A percentile compares a stretch with the other conserved stretches of the same genome.
Conservation (phyloP, 2,888 invertebrate species). For the Phorcus lineatus region DNA sequence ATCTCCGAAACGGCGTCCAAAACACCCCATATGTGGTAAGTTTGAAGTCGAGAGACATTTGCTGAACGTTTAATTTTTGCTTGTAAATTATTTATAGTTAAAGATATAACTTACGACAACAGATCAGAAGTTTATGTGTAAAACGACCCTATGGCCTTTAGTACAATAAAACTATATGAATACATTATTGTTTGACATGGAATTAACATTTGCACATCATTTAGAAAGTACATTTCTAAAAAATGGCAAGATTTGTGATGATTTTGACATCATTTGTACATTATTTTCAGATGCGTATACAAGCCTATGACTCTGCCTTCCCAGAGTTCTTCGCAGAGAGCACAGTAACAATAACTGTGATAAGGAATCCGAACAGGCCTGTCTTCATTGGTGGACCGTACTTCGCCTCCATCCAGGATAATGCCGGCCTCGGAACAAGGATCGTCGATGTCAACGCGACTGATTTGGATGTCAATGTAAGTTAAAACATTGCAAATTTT, state of each 20-base stretch:
- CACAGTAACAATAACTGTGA: constrained; percentile 54
- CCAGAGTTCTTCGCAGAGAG: constrained; percentile 54
- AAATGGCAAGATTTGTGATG: too few species aligned
- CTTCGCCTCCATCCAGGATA: constrained; percentile 23
- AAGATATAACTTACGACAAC: background rate
- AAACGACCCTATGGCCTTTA: too few species aligned
- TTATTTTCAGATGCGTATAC: constrained; percentile 53
- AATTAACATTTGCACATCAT: too few species aligned
- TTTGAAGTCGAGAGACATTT: background rate
- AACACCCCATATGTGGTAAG: constrained; percentile 59
- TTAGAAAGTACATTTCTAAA: too few species aligned
- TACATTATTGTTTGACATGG: too few species aligned
- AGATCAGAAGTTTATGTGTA: too few species aligned
- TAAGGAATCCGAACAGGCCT: constrained; percentile 64
- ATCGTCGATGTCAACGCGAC: constrained; percentile 30
- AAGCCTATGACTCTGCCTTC: constrained; percentile 62
- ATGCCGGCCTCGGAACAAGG: constrained; percentile 21
- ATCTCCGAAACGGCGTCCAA: constrained; percentile 46
- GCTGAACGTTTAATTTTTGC: too few species aligned
- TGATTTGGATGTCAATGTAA: constrained; percentile 38
- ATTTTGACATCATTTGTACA: too few species aligned
- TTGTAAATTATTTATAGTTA: too few species aligned
- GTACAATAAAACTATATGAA: too few species aligned
- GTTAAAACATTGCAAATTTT: background rate
- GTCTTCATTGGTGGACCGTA: constrained; percentile 38